Evolutionary conservation across 2,888 invertebrate genomes (phyloP).

Genomic region (Eristalinus sepulchralis): DNA sequence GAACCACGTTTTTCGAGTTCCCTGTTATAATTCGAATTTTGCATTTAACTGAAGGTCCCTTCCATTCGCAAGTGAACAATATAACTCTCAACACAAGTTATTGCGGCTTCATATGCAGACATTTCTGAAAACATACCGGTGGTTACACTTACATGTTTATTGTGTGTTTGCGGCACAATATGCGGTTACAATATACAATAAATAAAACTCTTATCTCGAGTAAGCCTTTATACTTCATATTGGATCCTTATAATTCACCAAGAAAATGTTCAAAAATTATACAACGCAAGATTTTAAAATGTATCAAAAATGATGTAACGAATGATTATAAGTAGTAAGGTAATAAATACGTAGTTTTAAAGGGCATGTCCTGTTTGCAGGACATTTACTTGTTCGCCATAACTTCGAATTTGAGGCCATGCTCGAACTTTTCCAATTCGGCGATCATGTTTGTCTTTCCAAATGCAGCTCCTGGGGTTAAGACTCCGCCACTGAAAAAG

Average conservation of each 20-base stretch:
- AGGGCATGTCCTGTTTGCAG: background rate
- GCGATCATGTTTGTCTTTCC: conserved; percentile 89
- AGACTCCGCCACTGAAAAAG: conserved; percentile 90
- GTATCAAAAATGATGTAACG: conserved; percentile 35
- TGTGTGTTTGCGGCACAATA: too few species aligned
- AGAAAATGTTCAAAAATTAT: conserved; percentile 27
- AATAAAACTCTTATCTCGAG: background rate
- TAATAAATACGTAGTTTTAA: conserved; percentile 53
- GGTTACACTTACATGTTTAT: too few species aligned
- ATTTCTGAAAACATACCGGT: too few species aligned
- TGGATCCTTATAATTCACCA: conserved; percentile 12
- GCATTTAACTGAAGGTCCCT: too few species aligned
- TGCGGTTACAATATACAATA: too few species aligned
- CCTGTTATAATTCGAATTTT: too few species aligned
- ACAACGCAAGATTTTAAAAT: background rate
- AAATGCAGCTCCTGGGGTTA: conserved; percentile 93
- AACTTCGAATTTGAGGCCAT: conserved; percentile 88
- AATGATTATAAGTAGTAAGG: conserved; percentile 23
- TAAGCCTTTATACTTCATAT: background rate
- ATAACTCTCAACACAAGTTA: too few species aligned
- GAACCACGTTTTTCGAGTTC: too few species aligned
- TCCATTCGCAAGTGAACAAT: too few species aligned
- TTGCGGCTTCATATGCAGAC: too few species aligned
- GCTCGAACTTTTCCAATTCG: conserved; percentile 84
- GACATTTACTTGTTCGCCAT: conserved; percentile 76